Conservation (phyloP, 2,797 vertebrate species). For the Acrocephalus scirpaceus region DNA sequence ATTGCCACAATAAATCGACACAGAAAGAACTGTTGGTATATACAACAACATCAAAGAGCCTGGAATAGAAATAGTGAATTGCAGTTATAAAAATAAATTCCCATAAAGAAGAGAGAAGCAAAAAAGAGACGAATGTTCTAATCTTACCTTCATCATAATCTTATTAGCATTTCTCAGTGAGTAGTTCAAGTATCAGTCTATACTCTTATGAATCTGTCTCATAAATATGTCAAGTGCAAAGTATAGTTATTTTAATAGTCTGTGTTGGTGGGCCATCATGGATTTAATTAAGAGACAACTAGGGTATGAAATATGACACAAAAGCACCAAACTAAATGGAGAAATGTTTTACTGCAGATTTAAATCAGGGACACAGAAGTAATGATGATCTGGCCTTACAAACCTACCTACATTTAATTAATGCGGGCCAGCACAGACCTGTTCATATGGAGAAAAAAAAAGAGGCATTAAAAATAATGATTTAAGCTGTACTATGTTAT, state of each 20-base stretch:
- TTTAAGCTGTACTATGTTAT: constrained; percentile 71
- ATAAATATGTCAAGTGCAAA: constrained; percentile 83
- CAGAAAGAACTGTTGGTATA: constrained; percentile 63
- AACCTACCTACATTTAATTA: constrained; percentile 79
- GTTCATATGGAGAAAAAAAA: constrained; percentile 51
- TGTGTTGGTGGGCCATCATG: constrained; percentile 81
- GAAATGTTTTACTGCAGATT: constrained; percentile 82
- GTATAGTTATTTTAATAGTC: constrained; percentile 84
- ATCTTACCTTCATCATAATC: constrained; percentile 82
- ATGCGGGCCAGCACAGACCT: constrained; percentile 70
- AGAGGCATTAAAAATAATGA: constrained; percentile 70
- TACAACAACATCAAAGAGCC: constrained; percentile 60
- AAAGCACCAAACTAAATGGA: constrained; percentile 80
- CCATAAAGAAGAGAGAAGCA: constrained; percentile 65
- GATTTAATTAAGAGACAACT: constrained; percentile 86
- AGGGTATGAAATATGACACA: constrained; percentile 82
- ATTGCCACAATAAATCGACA: constrained; percentile 63
- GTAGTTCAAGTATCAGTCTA: constrained; percentile 81
- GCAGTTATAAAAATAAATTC: constrained; percentile 77
- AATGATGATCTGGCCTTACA: constrained; percentile 76
- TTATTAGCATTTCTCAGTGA: constrained; percentile 80
- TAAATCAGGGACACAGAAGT: constrained; percentile 77
- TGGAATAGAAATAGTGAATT: constrained; percentile 66
- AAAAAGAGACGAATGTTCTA: constrained; percentile 73
- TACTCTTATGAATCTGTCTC: constrained; percentile 79